Percentiles rank a stretch among this genome's conserved stretches.
phyloP scores from a whole-genome alignment of 2,113 vertebrate species.

The Ammodytes marinus region DNA sequence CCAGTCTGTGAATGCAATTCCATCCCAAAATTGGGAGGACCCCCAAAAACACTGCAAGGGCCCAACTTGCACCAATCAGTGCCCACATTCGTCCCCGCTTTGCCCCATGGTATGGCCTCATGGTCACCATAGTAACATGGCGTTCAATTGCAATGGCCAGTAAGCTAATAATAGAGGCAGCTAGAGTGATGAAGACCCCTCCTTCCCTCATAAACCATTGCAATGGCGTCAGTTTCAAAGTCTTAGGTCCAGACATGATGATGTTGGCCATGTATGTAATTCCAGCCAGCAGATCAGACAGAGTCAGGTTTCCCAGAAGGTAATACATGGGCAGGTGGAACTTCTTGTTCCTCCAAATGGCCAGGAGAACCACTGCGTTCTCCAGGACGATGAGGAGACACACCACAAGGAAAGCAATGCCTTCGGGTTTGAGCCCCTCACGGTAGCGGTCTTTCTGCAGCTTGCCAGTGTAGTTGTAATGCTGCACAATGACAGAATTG shows the following conservation, averaged over 20 bases:
- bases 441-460: slow-evolving; percentile 85
- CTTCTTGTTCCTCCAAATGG: slow-evolving; percentile 91
- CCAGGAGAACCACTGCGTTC: slow-evolving; percentile 90
- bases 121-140: slow-evolving; percentile 90
- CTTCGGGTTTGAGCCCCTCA: slow-evolving; percentile 84
- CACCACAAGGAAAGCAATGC: slow-evolving; percentile 85
- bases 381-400: slow-evolving; percentile 91
- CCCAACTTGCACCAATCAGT: slow-evolving; percentile 89
- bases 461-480: slow-evolving; percentile 93
- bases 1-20: slow-evolving; percentile 90
- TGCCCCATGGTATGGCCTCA: slow-evolving; percentile 84
- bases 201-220: slow-evolving; percentile 93
- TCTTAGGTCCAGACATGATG: slow-evolving; percentile 88
- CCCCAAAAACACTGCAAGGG: slow-evolving; percentile 85
- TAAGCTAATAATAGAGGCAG: slow-evolving; percentile 91
- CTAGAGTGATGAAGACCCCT: slow-evolving; percentile 91
- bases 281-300: slow-evolving; percentile 92
- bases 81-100: slow-evolving; percentile 86
- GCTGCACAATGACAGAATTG: slow-evolving; percentile 84
- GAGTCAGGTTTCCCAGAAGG: slow-evolving; percentile 91
- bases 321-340: slow-evolving; percentile 94
- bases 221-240: slow-evolving; percentile 87
- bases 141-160: slow-evolving; percentile 93
- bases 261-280: slow-evolving; percentile 92
- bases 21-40: slow-evolving; percentile 90